Base-by-base conservation (phyloP, 2,888 invertebrate species). In the Philonicus albiceps region DNA sequence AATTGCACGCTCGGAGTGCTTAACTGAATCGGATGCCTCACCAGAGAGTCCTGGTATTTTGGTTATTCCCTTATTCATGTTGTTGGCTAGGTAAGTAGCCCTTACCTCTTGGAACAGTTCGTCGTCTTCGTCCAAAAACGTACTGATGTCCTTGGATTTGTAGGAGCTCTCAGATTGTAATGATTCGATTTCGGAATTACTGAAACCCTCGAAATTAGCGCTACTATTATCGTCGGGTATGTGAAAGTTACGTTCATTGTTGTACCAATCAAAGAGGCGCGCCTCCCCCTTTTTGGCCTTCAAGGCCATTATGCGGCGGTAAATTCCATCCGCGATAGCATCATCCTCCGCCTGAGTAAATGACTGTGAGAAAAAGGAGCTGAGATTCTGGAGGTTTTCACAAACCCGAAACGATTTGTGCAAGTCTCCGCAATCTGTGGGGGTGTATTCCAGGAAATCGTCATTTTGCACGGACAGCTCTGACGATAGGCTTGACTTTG, bases 341-440 rank as follows among this genome's bases (percentile, higher is more conserved):
- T 86, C 85, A 1, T 76, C 16, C 8, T 85, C 75, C 13, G 85
- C 72, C 43, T 86, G 81, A 2, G 19, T 40, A 5, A 81, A 43
- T 7, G 80, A 81, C 27, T 87, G 87, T 22, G 86, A 85, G 19
- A 87, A 87, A 40, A 81, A 87, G 0, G 86, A 74, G 11, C 85
- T 87, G n/a, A 87, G 43, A 64, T 85, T 85, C 34, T 81, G 81
- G 22, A 86, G 74, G 37, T 87, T 86, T 78, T 86, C 87, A 5
- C 53, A 80, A 8, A 86, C 34, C 3, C 72, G 76, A 1, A 64
- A 19, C 4, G 87, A 87, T 43, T 86, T 85, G 31, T 86, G 85
- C n/a, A 87, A 64, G 22, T 83, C 86, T 27, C 85, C 27, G 30
- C 55, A 8, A 72, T 80, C 85, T 19, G 75, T 11, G 1, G 81